Conservation (phyloP, 2,888 invertebrate species). For the Trichogramma evanescens region DNA sequence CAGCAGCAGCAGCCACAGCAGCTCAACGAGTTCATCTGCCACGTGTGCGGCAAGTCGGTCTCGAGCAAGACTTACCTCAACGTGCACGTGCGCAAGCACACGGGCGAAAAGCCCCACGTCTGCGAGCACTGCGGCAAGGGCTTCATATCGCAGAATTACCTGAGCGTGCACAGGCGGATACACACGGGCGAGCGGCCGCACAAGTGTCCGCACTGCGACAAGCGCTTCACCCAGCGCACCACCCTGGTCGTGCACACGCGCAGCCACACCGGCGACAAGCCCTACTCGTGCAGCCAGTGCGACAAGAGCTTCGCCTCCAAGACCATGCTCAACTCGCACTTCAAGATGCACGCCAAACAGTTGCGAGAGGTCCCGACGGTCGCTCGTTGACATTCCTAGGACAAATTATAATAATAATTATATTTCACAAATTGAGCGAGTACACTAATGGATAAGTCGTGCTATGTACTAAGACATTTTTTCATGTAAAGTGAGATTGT, state of each 20-base stretch:
- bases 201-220: slow-evolving; percentile 42
- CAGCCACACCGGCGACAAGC: slow-evolving; percentile 43
- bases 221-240: slow-evolving; percentile 44
- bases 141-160: slow-evolving; percentile 44
- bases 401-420: not conserved
- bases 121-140: slow-evolving; percentile 49
- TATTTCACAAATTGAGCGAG: not conserved
- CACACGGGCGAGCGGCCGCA: slow-evolving; percentile 45
- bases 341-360: slow-evolving; percentile 45
- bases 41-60: slow-evolving; percentile 57
- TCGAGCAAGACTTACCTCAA: slow-evolving; percentile 56
- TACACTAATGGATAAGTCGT: too few species aligned
- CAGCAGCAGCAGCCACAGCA: slow-evolving; percentile 18
- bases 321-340: slow-evolving; percentile 44
- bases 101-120: slow-evolving; percentile 57
- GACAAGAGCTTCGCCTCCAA: slow-evolving; percentile 44
- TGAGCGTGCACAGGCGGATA: slow-evolving; percentile 43
- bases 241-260: slow-evolving; percentile 43
- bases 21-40: slow-evolving; percentile 54
- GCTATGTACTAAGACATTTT: too few species aligned
- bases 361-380: slow-evolving; percentile 31
- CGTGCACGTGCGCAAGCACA: slow-evolving; percentile 57
- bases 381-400: slow-evolving; percentile 15
- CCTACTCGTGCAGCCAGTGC: slow-evolving; percentile 42
- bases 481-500: too few species aligned